Evolutionary conservation across 2,888 invertebrate species (phyloP), one percentile per base, ranked within the genome.

Genomic region (Physocephala rufipes): DNA sequence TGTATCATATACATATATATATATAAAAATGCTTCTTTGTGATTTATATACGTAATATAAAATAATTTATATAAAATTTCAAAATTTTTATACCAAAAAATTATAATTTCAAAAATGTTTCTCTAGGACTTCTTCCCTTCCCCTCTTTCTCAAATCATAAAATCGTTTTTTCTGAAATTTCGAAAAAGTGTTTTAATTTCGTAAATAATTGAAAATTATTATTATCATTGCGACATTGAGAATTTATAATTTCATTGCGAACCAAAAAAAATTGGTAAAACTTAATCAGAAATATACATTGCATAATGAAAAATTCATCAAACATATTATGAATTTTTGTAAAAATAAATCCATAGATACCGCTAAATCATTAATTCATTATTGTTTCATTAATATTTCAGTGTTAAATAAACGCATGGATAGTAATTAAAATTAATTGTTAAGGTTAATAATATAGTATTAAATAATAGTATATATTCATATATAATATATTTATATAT

Each of bases 261-360:
- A 51, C n/a, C 2, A 45, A 24, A 53, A 63, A 70, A 24, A 58
- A 58, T 47, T 36, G 64, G 47, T 65, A 62, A 71, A 66, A 71
- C 66, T 71, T 71, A 65, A 59, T 53, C 61, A 71, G 61, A 67
- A 65, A 71, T 71, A 62, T 71, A 71, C 55, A 67, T 53, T 62
- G 9, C 53, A 61, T 71, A 63, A 15, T 53, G 67, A 51, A 45
- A n/a, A 53, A 71, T 71, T 71, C 67, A 67, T 63, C 65, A 47
- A 26, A 55, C 45, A 62, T 67, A 62, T 30, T 65, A 67, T 63
- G 71, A 53, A 67, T 67, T 71, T 71, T 15, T 59, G 36, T 36
- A 59, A 26, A 61, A 68, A 62, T 47, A 68, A 68, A 36, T 68
- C 67, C 53, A 53, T 51, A 59, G 43, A 36, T 36, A 36, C 36